Evolutionary conservation across 2,113 vertebrate genomes (phyloP).

Genomic region (Scatophagus argus): DNA sequence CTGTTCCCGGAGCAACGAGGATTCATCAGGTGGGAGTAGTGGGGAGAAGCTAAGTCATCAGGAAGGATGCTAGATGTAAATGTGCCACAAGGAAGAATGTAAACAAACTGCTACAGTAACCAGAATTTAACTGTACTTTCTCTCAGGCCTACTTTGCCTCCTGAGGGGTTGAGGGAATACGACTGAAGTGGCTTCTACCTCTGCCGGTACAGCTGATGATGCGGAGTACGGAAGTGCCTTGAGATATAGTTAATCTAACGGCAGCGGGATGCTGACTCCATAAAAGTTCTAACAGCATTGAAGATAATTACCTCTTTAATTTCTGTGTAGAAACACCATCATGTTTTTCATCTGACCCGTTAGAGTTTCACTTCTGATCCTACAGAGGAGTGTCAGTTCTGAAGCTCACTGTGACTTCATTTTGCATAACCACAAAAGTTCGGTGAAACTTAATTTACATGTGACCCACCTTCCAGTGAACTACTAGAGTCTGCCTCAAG

Average conservation of each 20-base stretch:
- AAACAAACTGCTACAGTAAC: conserved; percentile 12
- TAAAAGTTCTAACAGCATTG: background rate
- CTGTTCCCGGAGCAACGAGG: conserved; percentile 33
- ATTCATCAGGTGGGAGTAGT: conserved; percentile 47
- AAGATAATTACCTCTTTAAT: background rate
- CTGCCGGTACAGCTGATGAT: background rate
- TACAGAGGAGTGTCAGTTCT: background rate
- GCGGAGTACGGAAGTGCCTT: background rate
- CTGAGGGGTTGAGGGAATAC: background rate
- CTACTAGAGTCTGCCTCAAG: background rate
- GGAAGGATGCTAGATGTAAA: conserved; percentile 20
- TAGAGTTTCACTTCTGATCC: background rate
- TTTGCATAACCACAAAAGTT: background rate
- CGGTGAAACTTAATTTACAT: background rate
- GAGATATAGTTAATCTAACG: background rate
- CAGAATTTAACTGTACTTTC: conserved; percentile 11
- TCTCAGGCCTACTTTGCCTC: conserved; percentile 1
- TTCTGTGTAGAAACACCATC: background rate
- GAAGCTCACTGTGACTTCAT: background rate
- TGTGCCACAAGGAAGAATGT: conserved; percentile 7
- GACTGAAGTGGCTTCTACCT: background rate
- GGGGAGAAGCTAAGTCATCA: conserved; percentile 19
- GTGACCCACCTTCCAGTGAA: background rate
- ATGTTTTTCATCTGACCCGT: background rate
- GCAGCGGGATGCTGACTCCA: background rate